Conservation (phyloP, 2,113 vertebrate species). For the Boleophthalmus pectinirostris region DNA sequence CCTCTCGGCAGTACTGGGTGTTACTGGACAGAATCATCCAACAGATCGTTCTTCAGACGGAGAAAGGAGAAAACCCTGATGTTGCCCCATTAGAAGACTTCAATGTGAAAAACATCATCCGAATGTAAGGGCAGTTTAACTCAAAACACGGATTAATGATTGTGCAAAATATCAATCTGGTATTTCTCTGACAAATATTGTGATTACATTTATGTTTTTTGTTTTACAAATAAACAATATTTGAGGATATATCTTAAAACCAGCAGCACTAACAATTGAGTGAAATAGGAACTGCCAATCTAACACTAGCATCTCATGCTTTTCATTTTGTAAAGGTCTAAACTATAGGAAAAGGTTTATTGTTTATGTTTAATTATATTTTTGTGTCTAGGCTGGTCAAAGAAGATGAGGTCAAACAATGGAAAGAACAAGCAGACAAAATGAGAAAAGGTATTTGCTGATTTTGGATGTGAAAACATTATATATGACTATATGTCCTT, state of each 20-base stretch:
- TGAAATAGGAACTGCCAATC: no score
- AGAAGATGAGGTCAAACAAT: constrained; percentile 94
- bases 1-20: constrained; percentile 89
- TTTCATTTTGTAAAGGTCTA: no score
- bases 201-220: no score
- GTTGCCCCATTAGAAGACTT: constrained; percentile 89
- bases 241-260: no score
- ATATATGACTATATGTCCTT: no score
- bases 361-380: no score
- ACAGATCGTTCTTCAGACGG: constrained; percentile 93
- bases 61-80: constrained; percentile 89
- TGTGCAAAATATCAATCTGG: no score
- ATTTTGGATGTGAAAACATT: neutral
- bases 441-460: constrained; percentile 88
- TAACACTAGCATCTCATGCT: no score
- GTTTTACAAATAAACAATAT: no score
- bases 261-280: no score
- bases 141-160: neutral
- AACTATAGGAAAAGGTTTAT: no score
- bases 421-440: constrained; percentile 97
- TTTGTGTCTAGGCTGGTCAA: constrained; percentile 85
- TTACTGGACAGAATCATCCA: constrained; percentile 91
- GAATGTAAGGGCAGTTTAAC: constrained; percentile 83
- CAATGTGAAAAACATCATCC: constrained; percentile 91
- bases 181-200: no score